These are phyloP conservation scores for Hippocampus comes DNA, from an alignment of 2,113 vertebrate species.

Conservation along the genomic window DNA sequence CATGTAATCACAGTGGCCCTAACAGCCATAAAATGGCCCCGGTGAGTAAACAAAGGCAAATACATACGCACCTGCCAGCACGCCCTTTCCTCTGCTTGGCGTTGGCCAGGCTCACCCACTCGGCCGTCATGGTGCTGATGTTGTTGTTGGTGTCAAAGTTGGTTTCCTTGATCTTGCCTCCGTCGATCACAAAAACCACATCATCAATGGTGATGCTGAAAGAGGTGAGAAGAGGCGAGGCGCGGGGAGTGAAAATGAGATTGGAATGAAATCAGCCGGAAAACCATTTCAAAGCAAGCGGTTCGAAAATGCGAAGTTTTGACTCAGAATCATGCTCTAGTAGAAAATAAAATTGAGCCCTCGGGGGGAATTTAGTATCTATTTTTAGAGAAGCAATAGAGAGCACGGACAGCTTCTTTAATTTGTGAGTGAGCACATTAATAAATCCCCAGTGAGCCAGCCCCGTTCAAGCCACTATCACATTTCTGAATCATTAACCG, in stretches of 20 bases:
- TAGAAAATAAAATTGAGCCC: slow-evolving; percentile 34
- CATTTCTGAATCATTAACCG: slow-evolving; percentile 29
- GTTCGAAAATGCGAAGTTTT: slow-evolving; percentile 1
- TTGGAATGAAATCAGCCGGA: slow-evolving; percentile 5
- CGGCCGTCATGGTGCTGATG: slow-evolving; percentile 94
- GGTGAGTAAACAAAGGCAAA: slow-evolving; percentile 3
- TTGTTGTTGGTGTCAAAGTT: slow-evolving; percentile 97
- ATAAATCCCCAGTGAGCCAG: slow-evolving; percentile 15
- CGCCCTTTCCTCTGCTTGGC: slow-evolving; percentile 95
- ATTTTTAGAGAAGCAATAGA: slow-evolving; percentile 39
- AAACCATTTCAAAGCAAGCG: slow-evolving; percentile 41
- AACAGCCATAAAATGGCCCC: not conserved
- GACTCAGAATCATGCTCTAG: slow-evolving; percentile 15
- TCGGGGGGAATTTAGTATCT: slow-evolving; percentile 27
- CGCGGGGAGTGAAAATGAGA: not conserved
- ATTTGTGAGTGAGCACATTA: slow-evolving; percentile 8
- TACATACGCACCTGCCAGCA: slow-evolving; percentile 82
- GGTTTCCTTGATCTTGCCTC: slow-evolving; percentile 97
- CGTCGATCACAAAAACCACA: slow-evolving; percentile 93
- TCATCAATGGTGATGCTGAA: slow-evolving; percentile 97
- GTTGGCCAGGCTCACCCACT: slow-evolving; percentile 97
- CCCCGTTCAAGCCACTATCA: slow-evolving; percentile 20
- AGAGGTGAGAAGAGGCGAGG: not conserved
- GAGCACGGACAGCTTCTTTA: slow-evolving; percentile 31
- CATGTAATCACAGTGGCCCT: slow-evolving; percentile 20